Evolutionary conservation across 2,797 vertebrate genomes (phyloP).

Genomic region (Pangasius larnaudii): DNA sequence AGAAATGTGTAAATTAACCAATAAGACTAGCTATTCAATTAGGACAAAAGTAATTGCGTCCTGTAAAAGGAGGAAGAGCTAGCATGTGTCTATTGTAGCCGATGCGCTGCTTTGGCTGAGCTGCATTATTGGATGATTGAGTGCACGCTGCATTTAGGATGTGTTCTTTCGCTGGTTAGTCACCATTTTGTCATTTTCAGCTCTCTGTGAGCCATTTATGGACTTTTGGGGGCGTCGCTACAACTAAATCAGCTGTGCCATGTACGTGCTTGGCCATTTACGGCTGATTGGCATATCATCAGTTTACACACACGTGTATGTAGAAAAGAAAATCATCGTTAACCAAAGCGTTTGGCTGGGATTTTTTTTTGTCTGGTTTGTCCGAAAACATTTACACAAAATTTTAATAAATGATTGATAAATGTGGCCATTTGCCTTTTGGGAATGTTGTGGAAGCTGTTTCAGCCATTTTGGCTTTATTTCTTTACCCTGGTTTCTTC

Average conservation of each 20-base stretch:
- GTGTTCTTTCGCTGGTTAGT: not conserved
- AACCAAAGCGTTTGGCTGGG: not conserved
- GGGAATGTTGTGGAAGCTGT: too few species aligned
- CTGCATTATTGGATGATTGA: not conserved
- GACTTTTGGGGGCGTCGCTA: not conserved
- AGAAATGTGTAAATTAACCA: not conserved
- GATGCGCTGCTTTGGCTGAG: not conserved
- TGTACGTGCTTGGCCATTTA: not conserved
- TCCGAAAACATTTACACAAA: not conserved
- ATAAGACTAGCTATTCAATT: not conserved
- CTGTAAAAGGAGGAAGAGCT: not conserved
- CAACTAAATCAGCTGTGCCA: not conserved
- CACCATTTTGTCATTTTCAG: not conserved
- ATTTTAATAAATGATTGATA: not conserved
- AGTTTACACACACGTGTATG: not conserved
- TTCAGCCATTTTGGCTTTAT: conserved; percentile 54
- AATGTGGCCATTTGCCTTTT: not conserved
- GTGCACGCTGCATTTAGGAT: not conserved
- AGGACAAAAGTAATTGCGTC: not conserved
- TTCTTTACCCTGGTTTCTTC: conserved; percentile 16
- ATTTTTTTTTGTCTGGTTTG: not conserved
- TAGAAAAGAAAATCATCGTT: not conserved
- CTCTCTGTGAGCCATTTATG: not conserved
- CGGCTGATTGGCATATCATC: not conserved
- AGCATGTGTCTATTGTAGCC: too few species aligned